Conservation (phyloP, 2,113 vertebrate genomes). For the Cyanoderma ruficeps region DNA sequence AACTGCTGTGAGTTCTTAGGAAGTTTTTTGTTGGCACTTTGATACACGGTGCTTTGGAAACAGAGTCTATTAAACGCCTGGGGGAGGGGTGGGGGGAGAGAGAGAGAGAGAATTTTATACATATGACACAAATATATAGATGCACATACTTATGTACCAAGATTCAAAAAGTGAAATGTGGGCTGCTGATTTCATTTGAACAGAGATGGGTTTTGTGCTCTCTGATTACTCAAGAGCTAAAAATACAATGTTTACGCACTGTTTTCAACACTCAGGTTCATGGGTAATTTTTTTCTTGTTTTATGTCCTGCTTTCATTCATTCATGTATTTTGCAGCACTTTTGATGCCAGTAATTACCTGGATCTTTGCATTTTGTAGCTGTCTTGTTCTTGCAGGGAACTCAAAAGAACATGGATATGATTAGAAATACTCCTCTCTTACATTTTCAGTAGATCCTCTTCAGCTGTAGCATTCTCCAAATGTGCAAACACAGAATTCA, state of each 20-base stretch:
- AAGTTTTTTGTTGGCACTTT: neutral
- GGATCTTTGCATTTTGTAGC: neutral
- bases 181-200: neutral
- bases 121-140: neutral
- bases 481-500: conserved; percentile 17
- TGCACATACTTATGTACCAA: accelerated
- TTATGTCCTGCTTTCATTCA: neutral
- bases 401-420: neutral
- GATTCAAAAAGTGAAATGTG: neutral
- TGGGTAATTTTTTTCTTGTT: neutral
- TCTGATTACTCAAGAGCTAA: neutral
- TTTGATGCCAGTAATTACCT: neutral
- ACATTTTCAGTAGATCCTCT: neutral
- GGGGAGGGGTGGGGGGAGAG: neutral
- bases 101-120: neutral
- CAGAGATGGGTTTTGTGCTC: neutral
- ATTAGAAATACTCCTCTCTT: conserved; percentile 10
- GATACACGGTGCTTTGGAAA: neutral
- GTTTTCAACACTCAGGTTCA: neutral
- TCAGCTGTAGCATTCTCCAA: conserved; percentile 10
- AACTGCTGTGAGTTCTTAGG: accelerated
- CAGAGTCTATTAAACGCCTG: neutral
- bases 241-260: neutral
- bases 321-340: neutral
- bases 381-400: neutral